phyloP scores from a whole-genome alignment of 2,113 vertebrate genomes.

The Poicephalus meyeri region DNA sequence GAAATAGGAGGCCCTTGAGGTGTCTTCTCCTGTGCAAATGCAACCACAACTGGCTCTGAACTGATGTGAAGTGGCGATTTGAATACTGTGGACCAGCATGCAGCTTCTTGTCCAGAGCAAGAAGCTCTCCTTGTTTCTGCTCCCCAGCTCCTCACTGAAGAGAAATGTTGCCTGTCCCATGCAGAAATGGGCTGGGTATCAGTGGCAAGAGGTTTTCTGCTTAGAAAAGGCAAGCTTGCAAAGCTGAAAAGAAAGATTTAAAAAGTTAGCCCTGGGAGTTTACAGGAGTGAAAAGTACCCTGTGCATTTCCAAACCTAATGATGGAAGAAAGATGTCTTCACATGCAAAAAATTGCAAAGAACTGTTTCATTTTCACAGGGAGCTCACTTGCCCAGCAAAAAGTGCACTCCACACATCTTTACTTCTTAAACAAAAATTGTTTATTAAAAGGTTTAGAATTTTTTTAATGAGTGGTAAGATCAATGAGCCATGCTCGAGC shows the following conservation, averaged over 20 bases:
- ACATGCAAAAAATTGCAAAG: not conserved
- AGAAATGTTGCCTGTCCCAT: accelerated
- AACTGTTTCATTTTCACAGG: not conserved
- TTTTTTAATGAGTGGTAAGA: slow-evolving; percentile 33
- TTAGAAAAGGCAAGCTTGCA: not conserved
- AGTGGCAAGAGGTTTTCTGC: not conserved
- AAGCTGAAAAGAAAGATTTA: not conserved
- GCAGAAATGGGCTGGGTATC: not conserved
- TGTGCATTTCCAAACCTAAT: not conserved
- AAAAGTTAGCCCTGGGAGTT: not conserved
- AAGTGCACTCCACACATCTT: not conserved
- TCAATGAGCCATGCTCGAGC: slow-evolving; percentile 45
- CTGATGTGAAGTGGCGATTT: not conserved
- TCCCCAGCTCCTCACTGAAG: not conserved
- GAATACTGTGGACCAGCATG: accelerated
- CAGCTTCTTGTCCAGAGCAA: not conserved
- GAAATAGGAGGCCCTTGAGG: not conserved
- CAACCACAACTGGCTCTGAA: not conserved
- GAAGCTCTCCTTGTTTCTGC: not conserved
- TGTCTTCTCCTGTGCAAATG: not conserved
- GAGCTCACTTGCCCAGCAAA: not conserved
- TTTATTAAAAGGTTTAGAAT: slow-evolving; percentile 35
- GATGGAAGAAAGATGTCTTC: not conserved
- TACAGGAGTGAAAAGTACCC: not conserved
- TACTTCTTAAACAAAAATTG: slow-evolving; percentile 28